phyloP scores from a whole-genome alignment of 2,113 vertebrate species.

The Diphyllodes magnificus region DNA sequence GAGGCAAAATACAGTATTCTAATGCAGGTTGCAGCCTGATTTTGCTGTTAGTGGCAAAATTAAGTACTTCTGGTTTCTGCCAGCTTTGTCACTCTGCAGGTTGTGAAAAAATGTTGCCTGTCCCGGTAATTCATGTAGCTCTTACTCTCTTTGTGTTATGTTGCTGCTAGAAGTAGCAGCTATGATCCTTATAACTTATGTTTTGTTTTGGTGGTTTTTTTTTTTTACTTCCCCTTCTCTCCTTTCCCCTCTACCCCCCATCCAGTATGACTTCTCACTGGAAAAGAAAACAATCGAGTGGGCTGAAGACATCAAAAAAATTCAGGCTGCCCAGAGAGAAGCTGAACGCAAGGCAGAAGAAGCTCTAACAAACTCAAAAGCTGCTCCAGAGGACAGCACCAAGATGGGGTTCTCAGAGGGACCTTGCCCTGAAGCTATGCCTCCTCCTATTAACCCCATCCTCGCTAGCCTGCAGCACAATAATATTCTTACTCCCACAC shows the following conservation, averaged over 20 bases:
- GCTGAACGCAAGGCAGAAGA: conserved; percentile 66
- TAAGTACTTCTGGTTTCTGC: neutral
- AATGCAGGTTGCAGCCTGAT: neutral
- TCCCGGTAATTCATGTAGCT: neutral
- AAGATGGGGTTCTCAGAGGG: conserved; percentile 59
- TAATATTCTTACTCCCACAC: conserved; percentile 91
- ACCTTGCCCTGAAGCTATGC: conserved; percentile 46
- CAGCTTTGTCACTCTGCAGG: neutral
- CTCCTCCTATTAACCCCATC: conserved; percentile 88
- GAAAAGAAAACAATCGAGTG: conserved; percentile 86
- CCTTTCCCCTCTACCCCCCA: neutral
- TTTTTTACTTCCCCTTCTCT: neutral
- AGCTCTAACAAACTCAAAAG: conserved; percentile 47
- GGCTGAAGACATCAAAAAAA: conserved; percentile 85
- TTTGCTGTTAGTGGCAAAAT: neutral
- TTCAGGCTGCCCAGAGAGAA: conserved; percentile 78
- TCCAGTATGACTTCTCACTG: conserved; percentile 92
- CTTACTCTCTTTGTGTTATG: neutral
- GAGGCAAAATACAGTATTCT: neutral
- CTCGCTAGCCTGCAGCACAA: conserved; percentile 89
- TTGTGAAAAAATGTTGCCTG: neutral
- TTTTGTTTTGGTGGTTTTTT: neutral
- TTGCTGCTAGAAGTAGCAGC: neutral
- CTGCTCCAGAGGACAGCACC: conserved; percentile 49
- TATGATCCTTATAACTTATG: neutral